Evolutionary conservation across 2,888 invertebrate species (phyloP), one percentile per base, ranked within the genome.

Genomic region (Plagodis pulveraria): DNA sequence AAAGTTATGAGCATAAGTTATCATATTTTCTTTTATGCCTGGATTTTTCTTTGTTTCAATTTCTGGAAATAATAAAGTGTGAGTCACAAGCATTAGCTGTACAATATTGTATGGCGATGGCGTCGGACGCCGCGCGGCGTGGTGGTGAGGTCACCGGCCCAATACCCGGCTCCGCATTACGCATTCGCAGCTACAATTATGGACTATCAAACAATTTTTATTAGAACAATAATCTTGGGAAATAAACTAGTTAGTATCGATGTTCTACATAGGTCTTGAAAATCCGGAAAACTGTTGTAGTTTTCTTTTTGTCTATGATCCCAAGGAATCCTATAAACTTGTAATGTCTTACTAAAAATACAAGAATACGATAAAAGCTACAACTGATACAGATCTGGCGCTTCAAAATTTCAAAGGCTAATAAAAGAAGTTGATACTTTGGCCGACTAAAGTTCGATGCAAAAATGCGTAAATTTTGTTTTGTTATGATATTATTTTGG

Each of bases 131-230:
- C 42, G 42, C 38, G 42, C 6, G 49, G 38, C 49, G 33, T 40
- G 10, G 40, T 32, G 36, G 55, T 55, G 58, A 64, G 61, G 58
- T 61, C 58, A 64, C 47, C 46, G 36, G 44, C 50, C 44, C 53
- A 52, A 55, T 45, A 53, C 41, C 45, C 52, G 58, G 38, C 49
- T 38, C 45, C 53, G 33, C 50, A 54, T 54, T 58, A 58, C 49
- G 41, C 58, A 58, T 58, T 58, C 54, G 50, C 32, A 41, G 45
- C 46, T 40, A 54, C 53, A 11, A 42, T 58, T 46, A 54, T 54
- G 53, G 58, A 45, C 58, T 54, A 58, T 58, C 53, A 53, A 58
- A 53, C 49, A 41, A 32, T 50, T 58, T 52, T 52, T 58, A 58
- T 53, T 50, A 35, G 35, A 53, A 58, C 36, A 54, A 52, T 52